Conservation (phyloP, 2,888 invertebrate species). For the Malacosoma neustria region DNA sequence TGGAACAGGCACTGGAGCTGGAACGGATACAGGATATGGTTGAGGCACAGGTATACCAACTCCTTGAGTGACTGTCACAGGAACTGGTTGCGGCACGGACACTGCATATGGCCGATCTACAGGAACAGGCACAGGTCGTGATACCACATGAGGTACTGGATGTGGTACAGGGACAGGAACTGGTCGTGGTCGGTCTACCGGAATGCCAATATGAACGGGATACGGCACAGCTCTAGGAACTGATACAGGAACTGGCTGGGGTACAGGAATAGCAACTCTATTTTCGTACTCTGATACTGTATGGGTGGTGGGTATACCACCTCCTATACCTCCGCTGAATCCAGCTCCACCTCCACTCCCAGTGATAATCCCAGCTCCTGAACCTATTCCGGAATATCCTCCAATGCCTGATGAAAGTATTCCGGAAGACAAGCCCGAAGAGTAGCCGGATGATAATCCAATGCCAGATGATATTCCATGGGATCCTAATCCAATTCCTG, state of each 20-base stretch:
- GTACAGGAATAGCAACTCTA: constrained; percentile 66
- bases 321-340: neutral
- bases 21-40: constrained; percentile 59
- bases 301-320: constrained; percentile 41
- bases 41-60: constrained; percentile 71
- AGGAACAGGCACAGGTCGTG: constrained; percentile 56
- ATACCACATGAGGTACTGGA: constrained; percentile 62
- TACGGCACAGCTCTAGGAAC: constrained; percentile 61
- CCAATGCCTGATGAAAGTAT: neutral
- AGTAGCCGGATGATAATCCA: neutral
- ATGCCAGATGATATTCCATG: neutral
- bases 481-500: neutral
- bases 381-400: neutral
- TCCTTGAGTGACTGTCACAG: constrained; percentile 64
- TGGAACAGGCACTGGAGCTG: constrained; percentile 49
- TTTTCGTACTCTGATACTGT: constrained; percentile 60
- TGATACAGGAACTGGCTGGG: constrained; percentile 55
- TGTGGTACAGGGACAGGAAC: constrained; percentile 63
- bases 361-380: neutral
- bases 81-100: constrained; percentile 68
- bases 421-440: neutral
- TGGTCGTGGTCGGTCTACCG: constrained; percentile 60
- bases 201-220: constrained; percentile 64
- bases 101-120: constrained; percentile 73
- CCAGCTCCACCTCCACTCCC: neutral